These are phyloP conservation scores for Itoplectis maculator DNA, from an alignment of 2,888 invertebrate species.

Conservation along the genomic window DNA sequence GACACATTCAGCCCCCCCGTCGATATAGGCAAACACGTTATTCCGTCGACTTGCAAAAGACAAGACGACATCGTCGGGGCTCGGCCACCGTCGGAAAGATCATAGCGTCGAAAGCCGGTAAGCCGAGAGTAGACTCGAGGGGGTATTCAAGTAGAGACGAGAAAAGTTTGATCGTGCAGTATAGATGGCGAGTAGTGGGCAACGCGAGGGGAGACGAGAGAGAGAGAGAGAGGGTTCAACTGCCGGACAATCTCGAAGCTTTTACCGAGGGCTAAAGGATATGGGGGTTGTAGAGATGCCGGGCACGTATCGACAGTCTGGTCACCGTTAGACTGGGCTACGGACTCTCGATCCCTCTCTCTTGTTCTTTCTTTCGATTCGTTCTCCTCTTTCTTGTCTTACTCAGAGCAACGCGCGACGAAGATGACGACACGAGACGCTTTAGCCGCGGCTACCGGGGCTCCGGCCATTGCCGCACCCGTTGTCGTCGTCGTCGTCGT, in stretches of 20 bases:
- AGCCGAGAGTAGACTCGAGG: slow-evolving; percentile 36
- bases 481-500: slow-evolving; percentile 47
- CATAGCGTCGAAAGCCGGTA: slow-evolving; percentile 18
- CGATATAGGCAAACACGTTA: not conserved
- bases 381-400: not conserved
- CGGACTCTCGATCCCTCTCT: slow-evolving; percentile 25
- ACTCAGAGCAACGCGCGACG: slow-evolving; percentile 20
- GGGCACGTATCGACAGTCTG: slow-evolving; percentile 80
- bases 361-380: not conserved
- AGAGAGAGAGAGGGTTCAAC: slow-evolving; percentile 66
- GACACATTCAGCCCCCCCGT: no score
- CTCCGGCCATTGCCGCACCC: slow-evolving; percentile 15
- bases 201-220: not conserved
- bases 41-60: slow-evolving; percentile 3
- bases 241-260: slow-evolving; percentile 73
- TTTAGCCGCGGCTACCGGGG: slow-evolving; percentile 50
- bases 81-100: slow-evolving; percentile 14
- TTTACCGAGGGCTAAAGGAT: slow-evolving; percentile 63
- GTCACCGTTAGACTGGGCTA: slow-evolving; percentile 74
- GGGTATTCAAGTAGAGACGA: slow-evolving; percentile 48
- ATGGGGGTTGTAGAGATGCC: slow-evolving; percentile 73
- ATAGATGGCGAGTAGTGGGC: slow-evolving; percentile 44
- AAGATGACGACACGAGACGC: slow-evolving; percentile 38
- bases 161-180: slow-evolving; percentile 61
- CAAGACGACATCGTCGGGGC: not conserved